A percentile compares a stretch with the other conserved stretches of the same genome.
phyloP scores from a whole-genome alignment of 2,113 vertebrate species.

The Poeciliopsis occidentalis region DNA sequence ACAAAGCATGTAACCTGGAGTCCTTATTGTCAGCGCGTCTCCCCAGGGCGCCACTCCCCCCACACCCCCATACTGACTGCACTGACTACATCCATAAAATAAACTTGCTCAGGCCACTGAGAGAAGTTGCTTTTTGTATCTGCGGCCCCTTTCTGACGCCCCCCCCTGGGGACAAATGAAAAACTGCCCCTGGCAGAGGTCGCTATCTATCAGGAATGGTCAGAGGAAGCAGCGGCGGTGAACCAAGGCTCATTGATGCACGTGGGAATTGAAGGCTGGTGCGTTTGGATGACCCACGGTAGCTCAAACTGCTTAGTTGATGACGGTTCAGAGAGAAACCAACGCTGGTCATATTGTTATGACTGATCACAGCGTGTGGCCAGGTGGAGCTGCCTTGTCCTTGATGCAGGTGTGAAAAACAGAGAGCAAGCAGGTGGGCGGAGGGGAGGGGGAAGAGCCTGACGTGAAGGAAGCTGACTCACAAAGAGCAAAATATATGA shows the following conservation, averaged over 20 bases:
- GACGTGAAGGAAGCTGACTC: background rate
- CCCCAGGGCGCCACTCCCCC: no score
- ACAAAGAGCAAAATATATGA: no score
- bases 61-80: no score
- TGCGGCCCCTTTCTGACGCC: no score
- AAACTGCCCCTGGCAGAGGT: background rate
- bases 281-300: background rate
- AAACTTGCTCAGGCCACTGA: no score
- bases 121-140: no score
- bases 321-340: background rate
- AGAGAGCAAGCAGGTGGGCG: no score
- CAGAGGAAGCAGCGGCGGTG: background rate
- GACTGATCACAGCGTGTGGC: background rate
- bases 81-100: no score
- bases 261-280: background rate
- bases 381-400: background rate
- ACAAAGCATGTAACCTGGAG: background rate
- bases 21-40: no score
- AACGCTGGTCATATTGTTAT: background rate
- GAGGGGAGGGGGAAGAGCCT: no score
- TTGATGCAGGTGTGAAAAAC: background rate
- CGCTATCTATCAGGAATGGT: background rate
- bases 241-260: background rate
- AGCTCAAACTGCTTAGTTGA: background rate
- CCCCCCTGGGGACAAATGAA: background rate